Evolutionary conservation across 2,797 vertebrate genomes (phyloP), one percentile per base, ranked within the genome.

Genomic region (Sparidentex hasta): DNA sequence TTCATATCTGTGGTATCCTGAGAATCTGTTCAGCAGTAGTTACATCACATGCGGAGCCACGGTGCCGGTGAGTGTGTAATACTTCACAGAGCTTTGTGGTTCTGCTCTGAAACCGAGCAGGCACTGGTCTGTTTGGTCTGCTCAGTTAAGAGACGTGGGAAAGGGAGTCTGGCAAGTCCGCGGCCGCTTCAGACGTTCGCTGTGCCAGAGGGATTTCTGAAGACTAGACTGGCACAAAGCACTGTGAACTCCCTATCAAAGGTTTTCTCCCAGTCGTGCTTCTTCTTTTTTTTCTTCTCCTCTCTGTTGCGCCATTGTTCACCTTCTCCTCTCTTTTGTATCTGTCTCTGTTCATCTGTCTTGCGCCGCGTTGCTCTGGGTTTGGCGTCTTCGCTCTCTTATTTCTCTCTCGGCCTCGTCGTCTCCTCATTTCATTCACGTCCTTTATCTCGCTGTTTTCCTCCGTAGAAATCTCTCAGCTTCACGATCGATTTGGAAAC

Each of bases 51-150:
- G 61, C 18, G 21, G 17, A 66, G 44, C 23, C 23, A 3, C 27
- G 8, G 62, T 41, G 56, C 65, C 54, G 54, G 65, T 38, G 71
- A 88, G 63, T 52, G 58, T 79, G 82, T 77, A 54, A 76, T 75
- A 76, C 81, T 66, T 85, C 81, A 73, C 74, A 74, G 55, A 82
- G 74, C 7, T 86, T 51, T 89, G 77, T 61, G 83, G 25, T 67
- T 4, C 71, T n/a, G 33, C 81, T 85, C 70, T 68, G 79, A 78
- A 82, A 74, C 74, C 50, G 46, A 65, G 78, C 76, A 71, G 74
- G 52, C 68, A 52, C 58, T 9, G 57, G 70, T 79, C 29, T 74
- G 71, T 82, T 84, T 79, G 59, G 76, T 83, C 50, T 84, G 79
- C 44, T 84, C 73, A 43, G 63, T 25, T 70, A 63, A 76, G 69